These are phyloP conservation scores for Danio albolineatus DNA, from an alignment of 2,797 vertebrate species.

Conservation along the genomic window DNA sequence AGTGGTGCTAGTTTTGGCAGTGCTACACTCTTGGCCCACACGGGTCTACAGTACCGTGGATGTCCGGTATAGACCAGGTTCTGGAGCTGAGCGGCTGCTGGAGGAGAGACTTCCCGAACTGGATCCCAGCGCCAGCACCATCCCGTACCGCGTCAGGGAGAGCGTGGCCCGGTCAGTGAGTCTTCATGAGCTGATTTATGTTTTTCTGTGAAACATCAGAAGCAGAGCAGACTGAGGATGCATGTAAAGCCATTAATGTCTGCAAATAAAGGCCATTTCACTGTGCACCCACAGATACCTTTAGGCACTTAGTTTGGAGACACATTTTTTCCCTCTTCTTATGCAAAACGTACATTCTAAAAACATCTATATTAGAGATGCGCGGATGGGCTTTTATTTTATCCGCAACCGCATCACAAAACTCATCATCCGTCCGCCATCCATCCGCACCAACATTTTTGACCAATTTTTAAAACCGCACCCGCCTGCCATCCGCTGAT, in stretches of 20 bases:
- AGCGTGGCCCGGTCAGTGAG: slow-evolving; percentile 74
- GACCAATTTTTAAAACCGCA: no score
- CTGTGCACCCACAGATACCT: no score
- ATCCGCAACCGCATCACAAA: no score
- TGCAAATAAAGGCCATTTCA: no score
- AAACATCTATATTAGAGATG: no score
- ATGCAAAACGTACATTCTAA: no score
- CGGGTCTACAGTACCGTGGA: slow-evolving; percentile 77
- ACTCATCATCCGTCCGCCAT: no score
- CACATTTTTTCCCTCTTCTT: no score
- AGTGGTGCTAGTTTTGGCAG: slow-evolving; percentile 81
- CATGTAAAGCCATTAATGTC: not conserved
- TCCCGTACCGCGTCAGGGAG: slow-evolving; percentile 80
- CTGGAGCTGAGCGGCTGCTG: slow-evolving; percentile 67
- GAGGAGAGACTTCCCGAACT: slow-evolving; percentile 72
- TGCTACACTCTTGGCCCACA: slow-evolving; percentile 81
- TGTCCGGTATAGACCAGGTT: slow-evolving; percentile 72
- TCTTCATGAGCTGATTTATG: not conserved
- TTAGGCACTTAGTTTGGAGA: no score
- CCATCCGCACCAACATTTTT: no score
- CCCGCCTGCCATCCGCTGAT: no score
- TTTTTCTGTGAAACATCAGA: not conserved
- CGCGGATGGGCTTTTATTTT: no score
- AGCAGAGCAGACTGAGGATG: not conserved
- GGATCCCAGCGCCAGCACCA: slow-evolving; percentile 72